Percentiles rank a stretch among this genome's conserved stretches.
phyloP scores from a whole-genome alignment of 1,140 invertebrate species.

The Galleria mellonella region DNA sequence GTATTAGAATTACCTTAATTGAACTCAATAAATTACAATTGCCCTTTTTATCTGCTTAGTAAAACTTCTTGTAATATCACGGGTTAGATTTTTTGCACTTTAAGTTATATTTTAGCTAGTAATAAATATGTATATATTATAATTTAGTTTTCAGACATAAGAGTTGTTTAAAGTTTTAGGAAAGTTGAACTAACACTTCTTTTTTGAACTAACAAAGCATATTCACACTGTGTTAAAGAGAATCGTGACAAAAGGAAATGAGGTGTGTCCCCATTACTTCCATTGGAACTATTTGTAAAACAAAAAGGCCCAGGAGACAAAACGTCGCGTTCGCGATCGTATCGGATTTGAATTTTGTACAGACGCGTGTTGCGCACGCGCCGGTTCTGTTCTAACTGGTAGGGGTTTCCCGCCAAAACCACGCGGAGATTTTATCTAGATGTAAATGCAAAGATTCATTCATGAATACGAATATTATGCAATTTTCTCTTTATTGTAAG shows the following conservation, averaged over 20 bases:
- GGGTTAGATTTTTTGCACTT: too few relatives aligned
- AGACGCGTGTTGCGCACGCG: constrained; percentile 64
- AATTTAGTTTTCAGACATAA: neutral
- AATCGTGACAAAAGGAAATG: constrained; percentile 57
- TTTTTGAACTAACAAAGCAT: constrained; percentile 61
- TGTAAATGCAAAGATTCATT: constrained; percentile 44
- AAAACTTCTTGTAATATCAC: too few relatives aligned
- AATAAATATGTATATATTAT: neutral
- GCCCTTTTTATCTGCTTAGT: too few relatives aligned
- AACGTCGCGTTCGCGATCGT: constrained; percentile 62
- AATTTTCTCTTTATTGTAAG: constrained; percentile 28
- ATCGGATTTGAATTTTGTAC: constrained; percentile 38
- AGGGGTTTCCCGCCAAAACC: constrained; percentile 61
- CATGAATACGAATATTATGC: constrained; percentile 40
- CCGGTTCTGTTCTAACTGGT: constrained; percentile 48
- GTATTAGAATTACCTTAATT: too few relatives aligned
- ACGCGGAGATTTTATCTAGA: constrained; percentile 40
- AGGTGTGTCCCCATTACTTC: constrained; percentile 67
- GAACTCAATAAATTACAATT: too few relatives aligned
- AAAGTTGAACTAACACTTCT: constrained; percentile 70
- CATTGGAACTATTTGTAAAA: constrained; percentile 57
- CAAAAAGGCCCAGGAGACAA: constrained; percentile 62
- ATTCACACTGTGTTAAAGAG: constrained; percentile 61
- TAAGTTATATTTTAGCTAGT: too few relatives aligned
- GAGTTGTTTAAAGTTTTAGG: constrained; percentile 21